Percentiles rank a stretch among this genome's conserved stretches.
Evolutionary conservation across 2,113 vertebrate species (phyloP).

Genomic region (Corydoras maculifer): DNA sequence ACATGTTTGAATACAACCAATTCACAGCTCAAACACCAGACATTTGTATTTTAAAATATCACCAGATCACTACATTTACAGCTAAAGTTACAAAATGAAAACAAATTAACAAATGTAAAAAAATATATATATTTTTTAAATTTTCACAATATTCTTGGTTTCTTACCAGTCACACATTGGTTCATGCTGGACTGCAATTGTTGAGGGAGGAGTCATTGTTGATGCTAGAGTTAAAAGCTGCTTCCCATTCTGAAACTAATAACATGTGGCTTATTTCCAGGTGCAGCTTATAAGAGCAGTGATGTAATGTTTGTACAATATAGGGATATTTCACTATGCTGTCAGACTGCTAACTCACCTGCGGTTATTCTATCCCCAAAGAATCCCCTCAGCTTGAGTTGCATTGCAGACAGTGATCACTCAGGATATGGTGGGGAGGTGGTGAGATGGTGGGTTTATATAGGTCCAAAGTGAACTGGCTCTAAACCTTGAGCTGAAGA

Average conservation of each 20-base stretch:
- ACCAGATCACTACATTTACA: too few species aligned
- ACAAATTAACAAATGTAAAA: too few species aligned
- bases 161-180: background rate
- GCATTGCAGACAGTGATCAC: constrained; percentile 53
- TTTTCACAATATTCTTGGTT: background rate
- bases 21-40: too few species aligned
- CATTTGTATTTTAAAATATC: too few species aligned
- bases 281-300: constrained; percentile 54
- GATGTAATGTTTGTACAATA: constrained; percentile 71
- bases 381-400: constrained; percentile 52
- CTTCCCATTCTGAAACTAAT: constrained; percentile 45
- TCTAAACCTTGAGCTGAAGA: constrained; percentile 26
- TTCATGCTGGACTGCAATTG: background rate
- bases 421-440: constrained; percentile 20
- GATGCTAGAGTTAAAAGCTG: constrained; percentile 32
- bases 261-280: constrained; percentile 58
- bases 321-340: constrained; percentile 62
- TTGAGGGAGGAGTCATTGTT: background rate
- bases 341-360: constrained; percentile 65
- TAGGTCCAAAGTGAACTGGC: constrained; percentile 31
- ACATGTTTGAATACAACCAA: too few species aligned
- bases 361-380: constrained; percentile 62
- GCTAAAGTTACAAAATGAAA: too few species aligned
- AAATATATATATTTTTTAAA: too few species aligned
- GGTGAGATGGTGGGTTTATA: constrained; percentile 13